Evolutionary conservation across 2,888 invertebrate species (phyloP), one percentile per base, ranked within the genome.

Genomic region (Lycia hirtaria): DNA sequence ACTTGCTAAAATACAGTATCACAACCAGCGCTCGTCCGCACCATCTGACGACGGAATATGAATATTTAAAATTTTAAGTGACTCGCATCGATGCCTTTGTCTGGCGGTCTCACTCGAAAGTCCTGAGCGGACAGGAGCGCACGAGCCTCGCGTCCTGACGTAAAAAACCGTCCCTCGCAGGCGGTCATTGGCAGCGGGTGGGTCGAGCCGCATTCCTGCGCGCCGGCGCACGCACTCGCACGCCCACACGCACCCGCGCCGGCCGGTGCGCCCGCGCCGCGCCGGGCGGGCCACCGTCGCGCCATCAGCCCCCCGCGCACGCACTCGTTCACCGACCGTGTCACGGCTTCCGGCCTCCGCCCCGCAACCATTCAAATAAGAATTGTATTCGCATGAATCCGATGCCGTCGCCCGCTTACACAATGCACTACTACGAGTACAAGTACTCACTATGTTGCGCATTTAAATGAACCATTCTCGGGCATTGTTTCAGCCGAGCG

Each of bases 111-210:
- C 60, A 62, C 75, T 82, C 79, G 80, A 81, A 79, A 75, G 76
- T 81, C 81, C 81, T 80, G 81, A 74, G 80, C 81, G 85, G 86
- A 85, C 78, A 81, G 75, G 79, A 81, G 76, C 83, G 78, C 80
- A 80, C 78, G 75, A 82, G 83, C 76, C 78, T 70, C 80, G 76
- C 82, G 79, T 83, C 47, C 52, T 35, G 33, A 24, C 19, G 48
- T 82, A 87, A 89, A 88, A 89, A 87, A 88, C 73, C 81, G 86
- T 86, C 88, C 88, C 86, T 84, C 75, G 79, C 81, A 80, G 81
- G 86, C 90, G 91, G 91, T 90, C 91, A 88, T 89, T 90, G 91
- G 89, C 90, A 86, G 90, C 88, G 87, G 86, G 85, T 80, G 83
- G 87, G 86, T 81, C 85, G 85, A 82, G 77, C 89, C 86, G 85